Conservation (phyloP, 2,113 vertebrate species). For the Danio rerio region DNA sequence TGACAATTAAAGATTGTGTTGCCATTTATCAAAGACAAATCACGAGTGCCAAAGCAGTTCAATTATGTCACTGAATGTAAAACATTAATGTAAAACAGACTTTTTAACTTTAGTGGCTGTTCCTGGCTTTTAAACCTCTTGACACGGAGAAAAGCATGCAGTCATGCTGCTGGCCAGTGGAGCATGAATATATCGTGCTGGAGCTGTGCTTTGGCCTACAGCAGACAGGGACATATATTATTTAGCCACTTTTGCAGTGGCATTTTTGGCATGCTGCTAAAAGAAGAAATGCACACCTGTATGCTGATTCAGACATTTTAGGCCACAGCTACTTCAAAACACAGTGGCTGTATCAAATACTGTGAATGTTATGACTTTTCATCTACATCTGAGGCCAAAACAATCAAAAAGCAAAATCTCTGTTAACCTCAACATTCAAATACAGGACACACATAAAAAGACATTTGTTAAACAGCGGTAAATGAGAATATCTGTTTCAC, state of each 20-base stretch:
- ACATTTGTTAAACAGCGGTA: neutral
- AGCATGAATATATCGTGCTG: neutral
- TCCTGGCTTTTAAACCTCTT: neutral
- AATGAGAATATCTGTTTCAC: neutral
- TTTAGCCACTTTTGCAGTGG: conserved; percentile 47
- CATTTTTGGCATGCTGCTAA: conserved; percentile 60
- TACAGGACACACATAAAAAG: neutral
- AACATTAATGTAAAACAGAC: neutral
- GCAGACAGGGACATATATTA: conserved; percentile 39
- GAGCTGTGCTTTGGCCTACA: conserved; percentile 29
- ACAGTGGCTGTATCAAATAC: neutral
- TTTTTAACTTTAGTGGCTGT: neutral
- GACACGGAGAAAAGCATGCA: neutral
- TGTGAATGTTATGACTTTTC: neutral
- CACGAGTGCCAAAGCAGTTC: neutral
- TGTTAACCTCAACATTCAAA: neutral
- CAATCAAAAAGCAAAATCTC: conserved; percentile 2
- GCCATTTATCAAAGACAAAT: too few relatives aligned
- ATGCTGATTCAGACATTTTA: conserved; percentile 16
- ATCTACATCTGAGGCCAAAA: neutral
- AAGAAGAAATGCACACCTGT: conserved; percentile 33
- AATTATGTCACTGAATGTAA: neutral
- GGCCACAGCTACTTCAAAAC: neutral
- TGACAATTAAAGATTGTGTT: too few relatives aligned
- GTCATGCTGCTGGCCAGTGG: neutral